A percentile compares a stretch with the other conserved stretches of the same genome.
These are phyloP conservation scores for Myotis findleyi DNA, from an alignment of 2,797 vertebrate species.

Conservation along the genomic window DNA sequence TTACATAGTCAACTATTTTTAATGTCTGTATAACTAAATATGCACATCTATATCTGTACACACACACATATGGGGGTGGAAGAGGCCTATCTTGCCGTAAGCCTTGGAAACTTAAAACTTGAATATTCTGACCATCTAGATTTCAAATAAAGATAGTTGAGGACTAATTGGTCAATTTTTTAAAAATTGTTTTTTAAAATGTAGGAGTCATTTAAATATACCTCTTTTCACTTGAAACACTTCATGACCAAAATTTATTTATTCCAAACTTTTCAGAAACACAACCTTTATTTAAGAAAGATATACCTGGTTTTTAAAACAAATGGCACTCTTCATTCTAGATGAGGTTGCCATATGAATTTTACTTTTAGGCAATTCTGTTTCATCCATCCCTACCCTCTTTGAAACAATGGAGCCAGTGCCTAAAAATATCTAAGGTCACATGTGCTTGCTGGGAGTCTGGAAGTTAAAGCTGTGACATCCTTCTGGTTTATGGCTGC, in stretches of 20 bases:
- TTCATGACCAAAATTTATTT: slow-evolving; percentile 1
- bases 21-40: neutral
- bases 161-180: neutral
- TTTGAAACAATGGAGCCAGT: slow-evolving; percentile 57
- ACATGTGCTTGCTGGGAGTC: slow-evolving; percentile 41
- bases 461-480: slow-evolving; percentile 68
- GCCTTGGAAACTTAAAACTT: slow-evolving; percentile 27
- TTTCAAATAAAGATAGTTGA: slow-evolving; percentile 12
- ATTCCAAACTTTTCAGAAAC: slow-evolving; percentile 52
- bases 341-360: neutral
- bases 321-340: slow-evolving; percentile 35
- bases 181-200: neutral
- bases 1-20: neutral
- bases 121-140: neutral
- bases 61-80: fast-evolving
- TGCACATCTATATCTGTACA: neutral
- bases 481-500: slow-evolving; percentile 24
- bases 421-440: slow-evolving; percentile 35
- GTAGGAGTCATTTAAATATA: neutral
- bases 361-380: slow-evolving; percentile 51
- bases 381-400: slow-evolving; percentile 40
- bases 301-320: neutral
- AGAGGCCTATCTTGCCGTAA: neutral
- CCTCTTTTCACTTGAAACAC: slow-evolving; percentile 40
- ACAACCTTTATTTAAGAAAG: slow-evolving; percentile 37